Conservation (phyloP, 2,113 vertebrate species). For the Nothobranchius kuhntae region DNA sequence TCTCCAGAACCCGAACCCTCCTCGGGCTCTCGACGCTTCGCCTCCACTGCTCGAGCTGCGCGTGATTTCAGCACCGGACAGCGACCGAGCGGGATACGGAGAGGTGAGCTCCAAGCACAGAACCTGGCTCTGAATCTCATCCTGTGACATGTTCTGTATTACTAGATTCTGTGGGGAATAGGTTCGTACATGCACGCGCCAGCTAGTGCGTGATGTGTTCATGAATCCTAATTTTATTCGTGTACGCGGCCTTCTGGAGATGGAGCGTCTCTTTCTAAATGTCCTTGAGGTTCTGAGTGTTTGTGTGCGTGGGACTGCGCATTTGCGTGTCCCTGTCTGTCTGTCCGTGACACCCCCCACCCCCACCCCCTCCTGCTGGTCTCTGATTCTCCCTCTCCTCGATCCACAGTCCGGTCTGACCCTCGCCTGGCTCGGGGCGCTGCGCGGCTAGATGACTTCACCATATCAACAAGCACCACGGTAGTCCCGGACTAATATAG, state of each 20-base stretch:
- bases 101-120: slow-evolving; percentile 44
- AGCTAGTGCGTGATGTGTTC: not conserved
- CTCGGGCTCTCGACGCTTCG: slow-evolving; percentile 22
- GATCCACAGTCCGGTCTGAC: slow-evolving; percentile 34
- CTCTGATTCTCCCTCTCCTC: slow-evolving; percentile 4
- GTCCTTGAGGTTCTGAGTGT: slow-evolving; percentile 69
- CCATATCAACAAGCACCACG: slow-evolving; percentile 72
- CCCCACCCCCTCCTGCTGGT: not conserved
- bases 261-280: slow-evolving; percentile 48
- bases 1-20: no score
- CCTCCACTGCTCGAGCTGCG: slow-evolving; percentile 52
- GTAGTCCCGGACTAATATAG: slow-evolving; percentile 71
- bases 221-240: not conserved
- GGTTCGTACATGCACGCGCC: not conserved
- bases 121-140: no score
- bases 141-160: not conserved
- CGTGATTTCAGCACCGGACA: slow-evolving; percentile 77
- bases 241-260: not conserved
- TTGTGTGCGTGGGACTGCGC: slow-evolving; percentile 57
- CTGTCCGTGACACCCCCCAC: slow-evolving; percentile 13
- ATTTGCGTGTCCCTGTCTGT: slow-evolving; percentile 64
- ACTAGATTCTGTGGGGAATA: no score
- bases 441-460: slow-evolving; percentile 73
- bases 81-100: slow-evolving; percentile 55
- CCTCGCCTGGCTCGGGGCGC: slow-evolving; percentile 60